Evolutionary conservation across 2,888 invertebrate genomes (phyloP).

Genomic region (Cantharis rufa): DNA sequence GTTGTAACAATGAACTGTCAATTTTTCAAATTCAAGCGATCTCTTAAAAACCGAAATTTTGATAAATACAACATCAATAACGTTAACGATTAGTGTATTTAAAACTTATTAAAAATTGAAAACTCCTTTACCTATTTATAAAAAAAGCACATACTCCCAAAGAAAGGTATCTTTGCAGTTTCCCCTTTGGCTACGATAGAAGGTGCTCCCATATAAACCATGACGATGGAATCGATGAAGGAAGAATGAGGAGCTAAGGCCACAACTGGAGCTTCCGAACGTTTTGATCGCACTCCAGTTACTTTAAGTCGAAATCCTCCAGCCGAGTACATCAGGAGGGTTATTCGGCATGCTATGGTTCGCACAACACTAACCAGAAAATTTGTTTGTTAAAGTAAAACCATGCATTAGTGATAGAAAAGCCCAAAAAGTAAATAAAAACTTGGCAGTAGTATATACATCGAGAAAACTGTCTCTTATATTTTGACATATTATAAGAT

Average conservation of each 20-base stretch:
- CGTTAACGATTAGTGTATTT: neutral
- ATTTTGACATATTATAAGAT: too few species aligned
- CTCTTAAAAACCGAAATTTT: neutral
- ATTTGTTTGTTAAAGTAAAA: slow-evolving; percentile 16
- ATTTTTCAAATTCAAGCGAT: neutral
- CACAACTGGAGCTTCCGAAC: slow-evolving; percentile 77
- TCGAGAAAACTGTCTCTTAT: too few species aligned
- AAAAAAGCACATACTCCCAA: slow-evolving; percentile 75
- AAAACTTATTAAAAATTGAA: slow-evolving; percentile 1
- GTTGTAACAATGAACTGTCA: neutral
- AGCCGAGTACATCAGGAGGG: slow-evolving; percentile 76
- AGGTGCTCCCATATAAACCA: slow-evolving; percentile 81
- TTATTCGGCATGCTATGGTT: slow-evolving; percentile 67
- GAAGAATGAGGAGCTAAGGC: slow-evolving; percentile 90
- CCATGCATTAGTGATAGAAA: slow-evolving; percentile 12
- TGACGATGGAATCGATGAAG: slow-evolving; percentile 86
- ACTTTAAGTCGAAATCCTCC: slow-evolving; percentile 84
- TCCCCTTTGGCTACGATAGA: slow-evolving; percentile 90
- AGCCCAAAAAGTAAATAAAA: neutral
- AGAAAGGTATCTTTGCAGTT: slow-evolving; percentile 78
- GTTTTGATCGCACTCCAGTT: slow-evolving; percentile 67
- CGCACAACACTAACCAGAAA: slow-evolving; percentile 56
- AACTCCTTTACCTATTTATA: slow-evolving; percentile 7
- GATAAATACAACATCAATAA: neutral
- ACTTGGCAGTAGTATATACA: neutral